Percentiles rank a stretch among this genome's conserved stretches.
Conservation (phyloP, 2,113 vertebrate species). For the Chloropsis hardwickii region DNA sequence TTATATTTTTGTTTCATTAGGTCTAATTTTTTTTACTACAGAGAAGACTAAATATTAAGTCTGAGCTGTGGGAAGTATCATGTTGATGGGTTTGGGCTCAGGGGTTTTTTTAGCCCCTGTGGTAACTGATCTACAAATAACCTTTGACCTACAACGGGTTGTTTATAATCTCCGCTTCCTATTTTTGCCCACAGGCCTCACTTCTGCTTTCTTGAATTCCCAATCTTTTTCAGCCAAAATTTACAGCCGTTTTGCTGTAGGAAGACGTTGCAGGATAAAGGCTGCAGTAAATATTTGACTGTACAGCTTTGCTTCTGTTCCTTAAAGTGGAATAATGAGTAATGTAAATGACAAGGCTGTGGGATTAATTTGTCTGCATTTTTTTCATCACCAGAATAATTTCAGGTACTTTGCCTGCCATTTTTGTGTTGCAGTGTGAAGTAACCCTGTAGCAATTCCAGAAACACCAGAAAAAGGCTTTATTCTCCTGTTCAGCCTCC, state of each 20-base stretch:
- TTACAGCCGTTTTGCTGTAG: neutral
- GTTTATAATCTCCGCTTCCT: conserved; percentile 54
- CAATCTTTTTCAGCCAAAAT: neutral
- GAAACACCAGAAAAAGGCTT: neutral
- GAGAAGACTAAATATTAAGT: neutral
- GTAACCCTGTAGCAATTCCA: neutral
- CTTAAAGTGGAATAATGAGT: neutral
- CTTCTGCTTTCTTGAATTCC: conserved; percentile 19
- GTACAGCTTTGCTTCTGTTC: neutral
- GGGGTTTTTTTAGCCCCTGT: neutral
- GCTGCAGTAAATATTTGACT: neutral
- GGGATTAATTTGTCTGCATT: neutral
- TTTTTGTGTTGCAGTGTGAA: neutral
- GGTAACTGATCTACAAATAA: conserved; percentile 39
- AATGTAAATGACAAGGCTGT: neutral
- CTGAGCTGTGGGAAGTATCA: neutral
- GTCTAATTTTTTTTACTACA: neutral
- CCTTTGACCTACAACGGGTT: conserved; percentile 39
- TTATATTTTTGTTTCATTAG: neutral
- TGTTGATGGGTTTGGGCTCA: neutral
- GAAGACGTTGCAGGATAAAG: neutral
- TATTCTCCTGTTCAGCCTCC: neutral
- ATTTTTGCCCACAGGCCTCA: conserved; percentile 18
- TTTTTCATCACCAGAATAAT: neutral
- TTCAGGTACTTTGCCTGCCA: neutral